Conservation (phyloP, 2,888 invertebrate genomes). For the Conomelus anceps region DNA sequence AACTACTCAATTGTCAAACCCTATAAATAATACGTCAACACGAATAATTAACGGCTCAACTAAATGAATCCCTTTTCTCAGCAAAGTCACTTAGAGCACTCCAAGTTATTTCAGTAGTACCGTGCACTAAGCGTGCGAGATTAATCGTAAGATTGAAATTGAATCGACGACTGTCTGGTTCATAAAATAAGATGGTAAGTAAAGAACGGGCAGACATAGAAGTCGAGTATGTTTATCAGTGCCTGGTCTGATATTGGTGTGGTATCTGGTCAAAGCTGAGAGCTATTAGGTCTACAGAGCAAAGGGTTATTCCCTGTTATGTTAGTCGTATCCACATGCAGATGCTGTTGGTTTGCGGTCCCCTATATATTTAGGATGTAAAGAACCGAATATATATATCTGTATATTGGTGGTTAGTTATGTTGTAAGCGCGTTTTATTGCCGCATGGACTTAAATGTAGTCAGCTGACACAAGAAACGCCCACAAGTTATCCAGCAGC, state of each 20-base stretch:
- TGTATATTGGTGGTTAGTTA: background rate
- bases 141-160: background rate
- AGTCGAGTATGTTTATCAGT: background rate
- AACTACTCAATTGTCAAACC: too few species aligned
- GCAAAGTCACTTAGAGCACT: background rate
- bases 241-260: too few species aligned
- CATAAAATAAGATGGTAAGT: background rate
- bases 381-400: background rate
- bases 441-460: background rate
- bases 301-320: background rate
- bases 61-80: background rate
- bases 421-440: background rate
- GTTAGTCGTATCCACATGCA: background rate
- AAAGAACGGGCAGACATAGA: background rate
- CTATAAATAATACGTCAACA: background rate
- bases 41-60: background rate
- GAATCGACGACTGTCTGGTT: background rate
- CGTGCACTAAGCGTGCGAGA: background rate
- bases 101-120: background rate
- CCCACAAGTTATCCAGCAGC: background rate
- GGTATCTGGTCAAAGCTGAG: background rate
- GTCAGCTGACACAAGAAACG: background rate
- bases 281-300: background rate
- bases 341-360: background rate
- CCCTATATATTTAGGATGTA: background rate